Conservation (phyloP, 2,113 vertebrate genomes). For the Carassius gibelio region DNA sequence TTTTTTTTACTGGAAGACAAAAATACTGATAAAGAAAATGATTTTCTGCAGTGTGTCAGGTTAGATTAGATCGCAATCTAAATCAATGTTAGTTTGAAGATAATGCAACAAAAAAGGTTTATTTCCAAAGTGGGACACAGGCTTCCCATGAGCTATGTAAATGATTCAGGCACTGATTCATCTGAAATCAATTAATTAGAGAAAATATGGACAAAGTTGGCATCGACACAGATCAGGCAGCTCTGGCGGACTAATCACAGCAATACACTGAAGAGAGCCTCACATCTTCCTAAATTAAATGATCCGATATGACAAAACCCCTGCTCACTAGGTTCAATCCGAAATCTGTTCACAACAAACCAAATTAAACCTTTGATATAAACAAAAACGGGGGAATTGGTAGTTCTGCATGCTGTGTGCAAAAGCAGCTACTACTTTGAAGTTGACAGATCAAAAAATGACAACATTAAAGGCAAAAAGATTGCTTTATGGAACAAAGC, state of each 20-base stretch:
- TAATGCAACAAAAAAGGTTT: neutral
- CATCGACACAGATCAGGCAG: neutral
- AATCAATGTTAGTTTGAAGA: neutral
- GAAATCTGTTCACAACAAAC: conserved; percentile 25
- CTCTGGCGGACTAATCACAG: neutral
- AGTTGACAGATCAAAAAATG: conserved; percentile 36
- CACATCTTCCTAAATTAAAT: conserved; percentile 22
- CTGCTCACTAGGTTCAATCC: neutral
- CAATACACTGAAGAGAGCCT: neutral
- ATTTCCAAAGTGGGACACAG: neutral
- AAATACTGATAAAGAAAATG: neutral
- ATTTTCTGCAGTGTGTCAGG: neutral
- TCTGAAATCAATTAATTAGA: conserved; percentile 11
- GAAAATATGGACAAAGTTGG: conserved; percentile 27
- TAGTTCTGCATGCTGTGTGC: conserved; percentile 4
- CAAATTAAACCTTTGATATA: conserved; percentile 50
- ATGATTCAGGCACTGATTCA: neutral
- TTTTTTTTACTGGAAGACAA: neutral
- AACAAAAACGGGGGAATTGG: conserved; percentile 33
- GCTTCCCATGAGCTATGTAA: neutral
- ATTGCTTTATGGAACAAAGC: conserved; percentile 50
- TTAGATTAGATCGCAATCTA: neutral
- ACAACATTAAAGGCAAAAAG: conserved; percentile 42
- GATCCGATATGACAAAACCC: conserved; percentile 32
- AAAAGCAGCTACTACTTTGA: conserved; percentile 42